Evolutionary conservation across 2,797 vertebrate species (phyloP).

Genomic region (Lepilemur septentrionalis): DNA sequence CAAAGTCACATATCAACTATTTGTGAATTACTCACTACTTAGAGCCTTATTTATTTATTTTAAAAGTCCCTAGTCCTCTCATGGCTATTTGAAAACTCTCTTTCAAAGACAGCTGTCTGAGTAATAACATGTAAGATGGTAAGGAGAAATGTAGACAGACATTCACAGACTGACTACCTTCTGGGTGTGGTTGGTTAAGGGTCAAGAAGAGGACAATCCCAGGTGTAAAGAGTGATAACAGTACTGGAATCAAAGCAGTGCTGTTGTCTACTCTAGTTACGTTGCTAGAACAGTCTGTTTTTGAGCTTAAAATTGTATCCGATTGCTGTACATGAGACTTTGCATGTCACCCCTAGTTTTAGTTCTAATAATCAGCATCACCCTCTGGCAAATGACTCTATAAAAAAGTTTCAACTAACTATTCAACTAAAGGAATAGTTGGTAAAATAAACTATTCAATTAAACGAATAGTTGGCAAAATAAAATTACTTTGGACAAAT

Average conservation of each 20-base stretch:
- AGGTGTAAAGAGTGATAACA: not conserved
- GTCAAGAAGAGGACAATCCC: not conserved
- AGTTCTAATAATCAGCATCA: conserved; percentile 11
- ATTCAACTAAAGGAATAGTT: not conserved
- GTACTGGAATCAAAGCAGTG: not conserved
- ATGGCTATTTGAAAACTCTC: not conserved
- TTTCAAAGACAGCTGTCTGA: not conserved
- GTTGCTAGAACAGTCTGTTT: not conserved
- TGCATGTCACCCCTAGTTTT: not conserved
- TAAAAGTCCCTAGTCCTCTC: not conserved
- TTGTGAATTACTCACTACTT: not conserved
- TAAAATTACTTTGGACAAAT: conserved; percentile 1
- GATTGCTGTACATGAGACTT: not conserved
- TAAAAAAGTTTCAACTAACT: conserved; percentile 3
- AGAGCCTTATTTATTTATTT: not conserved
- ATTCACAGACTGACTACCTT: not conserved
- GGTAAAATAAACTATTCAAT: not conserved
- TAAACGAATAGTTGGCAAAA: not conserved
- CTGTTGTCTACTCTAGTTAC: not conserved
- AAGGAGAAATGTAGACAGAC: not conserved
- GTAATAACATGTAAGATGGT: not conserved
- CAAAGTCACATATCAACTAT: not conserved
- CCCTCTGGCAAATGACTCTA: not conserved
- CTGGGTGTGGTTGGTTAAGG: not conserved
- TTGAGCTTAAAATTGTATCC: not conserved